Percentiles rank a stretch among this genome's conserved stretches.
Evolutionary conservation across 37 sponge, comb jelly and placozoan species (phyloP).

Genomic region (Haliclona indistincta): DNA sequence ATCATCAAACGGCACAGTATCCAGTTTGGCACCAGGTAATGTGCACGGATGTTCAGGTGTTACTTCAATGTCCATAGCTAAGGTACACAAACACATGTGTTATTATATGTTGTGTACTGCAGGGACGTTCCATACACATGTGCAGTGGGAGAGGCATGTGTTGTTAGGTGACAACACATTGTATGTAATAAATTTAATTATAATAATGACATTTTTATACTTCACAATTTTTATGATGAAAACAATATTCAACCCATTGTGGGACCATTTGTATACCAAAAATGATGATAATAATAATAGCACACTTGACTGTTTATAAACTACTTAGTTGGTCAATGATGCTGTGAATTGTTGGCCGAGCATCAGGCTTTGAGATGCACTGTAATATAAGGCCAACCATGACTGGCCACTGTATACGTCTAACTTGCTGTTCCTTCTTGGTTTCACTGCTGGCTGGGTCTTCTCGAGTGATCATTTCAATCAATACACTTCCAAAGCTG

Average conservation of each 20-base stretch:
- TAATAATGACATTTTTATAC: too few relatives aligned
- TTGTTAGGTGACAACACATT: too few relatives aligned
- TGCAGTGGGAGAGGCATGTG: neutral
- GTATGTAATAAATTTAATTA: too few relatives aligned
- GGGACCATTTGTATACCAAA: too few relatives aligned
- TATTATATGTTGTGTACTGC: too few relatives aligned
- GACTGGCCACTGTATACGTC: neutral
- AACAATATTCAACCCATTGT: too few relatives aligned
- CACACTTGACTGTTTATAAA: too few relatives aligned
- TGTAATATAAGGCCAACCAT: neutral
- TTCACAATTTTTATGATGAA: too few relatives aligned
- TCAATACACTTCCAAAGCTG: neutral
- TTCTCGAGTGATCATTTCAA: constrained; percentile 2
- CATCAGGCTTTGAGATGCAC: too few relatives aligned
- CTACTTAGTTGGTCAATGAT: too few relatives aligned
- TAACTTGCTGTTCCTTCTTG: neutral
- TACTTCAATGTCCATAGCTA: neutral
- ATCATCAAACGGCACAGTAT: neutral
- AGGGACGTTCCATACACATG: neutral
- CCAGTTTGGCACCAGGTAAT: neutral
- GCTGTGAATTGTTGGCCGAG: too few relatives aligned
- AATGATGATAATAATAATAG: too few relatives aligned
- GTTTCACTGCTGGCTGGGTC: neutral
- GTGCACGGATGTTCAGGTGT: neutral
- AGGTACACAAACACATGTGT: neutral